Base-by-base conservation (phyloP, 2,797 vertebrate genomes). In the Smutsia gigantea region DNA sequence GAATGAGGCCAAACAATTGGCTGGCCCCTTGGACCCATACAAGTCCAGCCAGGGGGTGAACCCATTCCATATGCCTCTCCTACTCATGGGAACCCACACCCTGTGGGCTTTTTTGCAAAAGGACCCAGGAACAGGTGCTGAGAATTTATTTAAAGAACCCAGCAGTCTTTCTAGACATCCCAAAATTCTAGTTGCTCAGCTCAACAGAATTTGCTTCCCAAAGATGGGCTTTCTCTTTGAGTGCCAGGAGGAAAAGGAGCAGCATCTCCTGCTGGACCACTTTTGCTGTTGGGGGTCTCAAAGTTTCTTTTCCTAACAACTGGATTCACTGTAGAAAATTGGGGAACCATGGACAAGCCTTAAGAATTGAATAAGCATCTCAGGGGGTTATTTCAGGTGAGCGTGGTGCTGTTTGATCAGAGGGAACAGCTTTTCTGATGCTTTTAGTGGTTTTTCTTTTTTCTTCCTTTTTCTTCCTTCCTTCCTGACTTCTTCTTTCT, bases 231-330 rank as follows among this genome's bases (percentile, higher is more conserved):
- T n/a, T 82, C 13, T 81, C 64, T 84, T 75, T 93, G 86, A 84
- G 42, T 37, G 86, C 61, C 42, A 61, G 75, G 82, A 53, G 53
- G 27, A 90, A 92, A 74, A 78, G 0, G 42, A 95, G 61, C 87
- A 90, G 1, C 3, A 5, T 42, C 63, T 71, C 23, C 14, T 93
- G 42, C 57, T 13, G 37, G n/a, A 5, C 95, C 10, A 21, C n/a
- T 89, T 85, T 95, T 84, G 87, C 81, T 83, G 19, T 86, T 72
- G 87, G 84, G 21, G 75, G 64, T 83, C 82, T 95, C 8, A 13
- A 78, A 78, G 46, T 96, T 93, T 95, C 57, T 94, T 94, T 97
- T 94, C 90, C 95, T 92, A 86, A 81, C 82, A 81, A 74, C 46
- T 85, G 83, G 71, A 90, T 88, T 88, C 86, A 37, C 86, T 64